A percentile compares a stretch with the other conserved stretches of the same genome.
Conservation (phyloP, 2,113 vertebrate genomes). For the Peromyscus californicus region DNA sequence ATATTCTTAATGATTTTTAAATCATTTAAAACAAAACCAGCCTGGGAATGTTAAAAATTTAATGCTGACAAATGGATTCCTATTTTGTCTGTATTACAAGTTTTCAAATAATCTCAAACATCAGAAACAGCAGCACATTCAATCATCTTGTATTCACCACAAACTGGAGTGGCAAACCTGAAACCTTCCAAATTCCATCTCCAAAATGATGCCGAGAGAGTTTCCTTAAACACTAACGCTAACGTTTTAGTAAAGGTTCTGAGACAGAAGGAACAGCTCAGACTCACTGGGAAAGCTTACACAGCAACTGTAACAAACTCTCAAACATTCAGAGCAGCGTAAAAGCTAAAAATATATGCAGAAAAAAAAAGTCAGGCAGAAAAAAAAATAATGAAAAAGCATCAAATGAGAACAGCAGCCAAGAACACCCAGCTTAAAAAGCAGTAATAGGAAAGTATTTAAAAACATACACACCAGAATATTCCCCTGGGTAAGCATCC, state of each 20-base stretch:
- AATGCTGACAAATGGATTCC: not conserved
- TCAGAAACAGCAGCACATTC: constrained; percentile 45
- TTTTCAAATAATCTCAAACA: constrained; percentile 48
- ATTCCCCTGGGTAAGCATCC: constrained; percentile 95
- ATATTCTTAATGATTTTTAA: constrained; percentile 31
- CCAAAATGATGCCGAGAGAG: constrained; percentile 59
- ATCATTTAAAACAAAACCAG: constrained; percentile 55
- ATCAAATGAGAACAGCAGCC: constrained; percentile 86
- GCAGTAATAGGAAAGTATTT: constrained; percentile 80
- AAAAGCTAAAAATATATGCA: constrained; percentile 78
- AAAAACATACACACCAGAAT: constrained; percentile 96
- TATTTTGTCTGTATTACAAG: not conserved
- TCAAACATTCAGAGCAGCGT: constrained; percentile 66
- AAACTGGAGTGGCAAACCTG: not conserved
- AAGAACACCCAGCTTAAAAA: constrained; percentile 82
- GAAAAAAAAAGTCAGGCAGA: constrained; percentile 78
- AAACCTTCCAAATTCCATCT: constrained; percentile 49
- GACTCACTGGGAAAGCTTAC: not conserved
- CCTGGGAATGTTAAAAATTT: constrained; percentile 46
- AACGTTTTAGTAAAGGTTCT: constrained; percentile 30
- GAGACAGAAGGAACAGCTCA: constrained; percentile 50
- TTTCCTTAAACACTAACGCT: constrained; percentile 46
- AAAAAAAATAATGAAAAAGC: constrained; percentile 80
- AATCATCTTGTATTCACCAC: constrained; percentile 13
- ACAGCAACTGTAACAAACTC: constrained; percentile 37